Base-by-base conservation (phyloP, 2,888 invertebrate species). In the Dynastes tityus region DNA sequence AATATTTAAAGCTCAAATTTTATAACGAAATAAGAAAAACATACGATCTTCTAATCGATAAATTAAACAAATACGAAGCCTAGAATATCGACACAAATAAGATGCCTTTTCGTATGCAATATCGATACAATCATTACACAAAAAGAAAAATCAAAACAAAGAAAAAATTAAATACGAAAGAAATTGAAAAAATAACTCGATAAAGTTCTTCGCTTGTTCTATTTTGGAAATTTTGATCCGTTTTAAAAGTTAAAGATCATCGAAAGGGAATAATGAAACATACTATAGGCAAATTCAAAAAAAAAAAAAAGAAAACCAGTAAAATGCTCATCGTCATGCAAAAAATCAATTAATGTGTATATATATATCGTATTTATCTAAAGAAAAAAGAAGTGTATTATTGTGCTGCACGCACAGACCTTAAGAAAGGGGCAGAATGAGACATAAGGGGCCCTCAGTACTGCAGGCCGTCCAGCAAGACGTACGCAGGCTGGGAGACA, bases 391-490 rank as follows among this genome's bases (percentile, higher is more conserved):
- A 53, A 53, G 45, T 5, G 45, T 45, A 45, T 6, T 45, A 45
- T 45, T 78, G 79, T 77, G 80, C 22, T 16, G 55, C 55, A 55
- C 55, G 67, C 83, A 87, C 84, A 85, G 85, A 88, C 88, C 88
- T 88, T 88, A 86, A 87, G 85, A 87, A 85, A 86, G 87, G 87
- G 88, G 85, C 84, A 82, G 83, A 83, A 79, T 82, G 84, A 83
- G 85, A 83, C 82, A 85, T 84, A 83, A 85, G 86, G 85, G 84
- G 90, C 89, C 90, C 90, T 91, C 91, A 91, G 90, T 91, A 91
- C 89, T 91, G 91, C 90, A 91, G 90, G 88, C 90, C 90, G 90
- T 91, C 91, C 90, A 91, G 90, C 90, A 91, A 90, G 87, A 91
- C 90, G 89, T 91, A 91, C 89, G 91, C 90, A 87, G 90, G 90